Evolutionary conservation across 2,113 vertebrate species (phyloP), one percentile per base, ranked within the genome.

Genomic region (Microcebus tavaratra): DNA sequence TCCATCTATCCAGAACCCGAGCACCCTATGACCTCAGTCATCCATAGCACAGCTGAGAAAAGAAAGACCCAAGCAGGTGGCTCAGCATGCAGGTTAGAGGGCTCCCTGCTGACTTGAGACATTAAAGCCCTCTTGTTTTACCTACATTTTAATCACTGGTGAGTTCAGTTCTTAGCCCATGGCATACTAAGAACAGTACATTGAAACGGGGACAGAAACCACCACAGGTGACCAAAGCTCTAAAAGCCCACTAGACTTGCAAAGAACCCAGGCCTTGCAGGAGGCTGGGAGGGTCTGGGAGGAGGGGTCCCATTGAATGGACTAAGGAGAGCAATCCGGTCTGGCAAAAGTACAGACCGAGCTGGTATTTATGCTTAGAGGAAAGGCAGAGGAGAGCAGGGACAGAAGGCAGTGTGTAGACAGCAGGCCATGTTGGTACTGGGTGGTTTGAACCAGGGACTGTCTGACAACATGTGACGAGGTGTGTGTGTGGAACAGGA

Each of bases 401-500:
- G 29, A 65, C 1, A 2, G 79, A 39, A 79, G 70, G 36, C n/a
- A 15, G 12, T 3, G 5, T 6, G 2, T 11, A 61, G 9, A 59
- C 15, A 27, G 29, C 7, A 50, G 17, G 42, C 50, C 75, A 21
- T 2, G 3, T 21, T 14, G 10, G 50, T 14, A 6, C 25, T 6
- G 4, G 6, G 18, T 0, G 0, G 8, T 20, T 23, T 23, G 42
- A 61, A 53, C 8, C 8, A 2, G 25, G 29, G 42, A 88, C 8
- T 3, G 6, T 17, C 18, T 55, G 65, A 31, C 59, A 12, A 3
- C 9, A 8, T 13, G 14, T 61, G 65, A 31, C 50, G 6, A 3
- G 18, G 11, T 0, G 0, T 27, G 5, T 5, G 0, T 25, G 6
- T 5, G 2, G 8, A 39, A 17, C 3, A 8, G 4, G 59, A 39